Percentiles rank a stretch among this genome's conserved stretches.
phyloP scores from a whole-genome alignment of 2,888 invertebrate species.

The Leucophenga maculata region DNA sequence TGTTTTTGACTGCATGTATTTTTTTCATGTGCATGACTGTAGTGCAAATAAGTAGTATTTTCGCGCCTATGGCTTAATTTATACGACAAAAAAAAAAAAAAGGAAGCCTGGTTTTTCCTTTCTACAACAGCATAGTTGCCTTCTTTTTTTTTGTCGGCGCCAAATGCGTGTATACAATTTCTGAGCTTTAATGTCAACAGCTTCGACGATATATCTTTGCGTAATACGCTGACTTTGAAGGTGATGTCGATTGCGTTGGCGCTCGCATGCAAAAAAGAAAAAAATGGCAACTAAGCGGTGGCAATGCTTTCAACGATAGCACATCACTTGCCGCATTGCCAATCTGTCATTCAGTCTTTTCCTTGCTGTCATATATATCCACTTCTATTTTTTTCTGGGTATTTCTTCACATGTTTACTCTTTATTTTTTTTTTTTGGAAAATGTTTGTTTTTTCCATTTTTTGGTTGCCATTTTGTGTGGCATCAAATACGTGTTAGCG shows the following conservation, averaged over 20 bases:
- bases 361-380: slow-evolving; percentile 11
- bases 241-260: no score
- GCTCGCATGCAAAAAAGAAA: slow-evolving; percentile 1
- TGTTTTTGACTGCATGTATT: background rate
- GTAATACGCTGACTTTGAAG: no score
- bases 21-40: no score
- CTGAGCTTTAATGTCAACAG: slow-evolving; percentile 33
- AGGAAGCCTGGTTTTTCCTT: no score
- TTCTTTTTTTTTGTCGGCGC: no score
- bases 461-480: slow-evolving; percentile 16
- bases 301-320: background rate
- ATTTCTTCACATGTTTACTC: background rate
- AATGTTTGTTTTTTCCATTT: background rate
- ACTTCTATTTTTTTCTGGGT: background rate
- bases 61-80: no score
- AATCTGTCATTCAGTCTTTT: slow-evolving; percentile 23
- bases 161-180: slow-evolving; percentile 25
- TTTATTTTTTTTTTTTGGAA: slow-evolving; percentile 7
- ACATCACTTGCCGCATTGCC: slow-evolving; percentile 26
- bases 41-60: no score
- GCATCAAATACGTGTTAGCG: slow-evolving; percentile 39
- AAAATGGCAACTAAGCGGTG: slow-evolving; percentile 16
- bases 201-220: background rate
- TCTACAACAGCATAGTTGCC: no score
- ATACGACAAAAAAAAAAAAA: no score